Conservation (phyloP, 1,140 invertebrate species). For the Aradophagus sp. region DNA sequence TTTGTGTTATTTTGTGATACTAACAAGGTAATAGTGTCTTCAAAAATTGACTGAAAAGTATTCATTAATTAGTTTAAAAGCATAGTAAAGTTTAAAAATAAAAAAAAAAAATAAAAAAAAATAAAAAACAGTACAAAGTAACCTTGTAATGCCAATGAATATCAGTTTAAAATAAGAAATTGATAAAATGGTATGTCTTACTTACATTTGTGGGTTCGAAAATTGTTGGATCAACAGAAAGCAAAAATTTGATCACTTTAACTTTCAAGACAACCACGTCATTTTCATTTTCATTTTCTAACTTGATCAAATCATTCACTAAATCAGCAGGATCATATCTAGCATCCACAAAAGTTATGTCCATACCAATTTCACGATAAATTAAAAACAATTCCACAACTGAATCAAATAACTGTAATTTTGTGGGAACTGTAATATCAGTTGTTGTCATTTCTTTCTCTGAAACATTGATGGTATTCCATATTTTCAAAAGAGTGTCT, state of each 20-base stretch:
- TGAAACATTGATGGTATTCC: constrained; percentile 66
- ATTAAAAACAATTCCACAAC: constrained; percentile 76
- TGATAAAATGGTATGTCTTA: too few species aligned
- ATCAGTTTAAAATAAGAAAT: too few species aligned
- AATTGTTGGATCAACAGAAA: constrained; percentile 76
- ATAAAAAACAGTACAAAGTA: too few species aligned
- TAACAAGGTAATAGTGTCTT: constrained; percentile 76
- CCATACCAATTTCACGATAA: constrained; percentile 76
- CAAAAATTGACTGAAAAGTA: constrained; percentile 77
- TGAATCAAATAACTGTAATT: constrained; percentile 53
- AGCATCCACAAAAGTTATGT: constrained; percentile 63
- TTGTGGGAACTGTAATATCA: constrained; percentile 34
- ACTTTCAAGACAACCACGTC: constrained; percentile 76
- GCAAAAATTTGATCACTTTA: constrained; percentile 79
- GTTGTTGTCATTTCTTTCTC: constrained; percentile 12
- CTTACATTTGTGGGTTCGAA: constrained; percentile 75
- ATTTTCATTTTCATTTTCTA: constrained; percentile 52
- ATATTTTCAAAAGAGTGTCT: constrained; percentile 72
- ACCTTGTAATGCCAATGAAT: neutral
- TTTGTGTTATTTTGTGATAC: constrained; percentile 62
- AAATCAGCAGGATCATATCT: constrained; percentile 64
- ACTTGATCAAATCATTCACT: constrained; percentile 43
- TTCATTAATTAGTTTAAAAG: too few species aligned
- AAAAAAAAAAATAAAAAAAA: neutral
- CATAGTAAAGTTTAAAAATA: too few species aligned